Evolutionary conservation across 2,797 vertebrate species (phyloP).

Genomic region (Australoheros facetus): DNA sequence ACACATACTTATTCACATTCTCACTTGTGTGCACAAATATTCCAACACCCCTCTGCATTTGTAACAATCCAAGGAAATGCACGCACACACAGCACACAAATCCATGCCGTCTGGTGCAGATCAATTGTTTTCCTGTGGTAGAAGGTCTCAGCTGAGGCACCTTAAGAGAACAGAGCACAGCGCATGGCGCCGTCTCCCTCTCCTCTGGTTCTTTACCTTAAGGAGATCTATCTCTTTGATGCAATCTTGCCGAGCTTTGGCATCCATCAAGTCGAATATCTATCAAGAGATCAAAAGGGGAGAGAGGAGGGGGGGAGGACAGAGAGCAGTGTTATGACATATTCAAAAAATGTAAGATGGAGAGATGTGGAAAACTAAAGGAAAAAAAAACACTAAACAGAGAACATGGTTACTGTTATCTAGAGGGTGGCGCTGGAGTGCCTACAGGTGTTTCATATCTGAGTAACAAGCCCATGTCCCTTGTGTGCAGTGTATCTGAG

Average conservation of each 20-base stretch:
- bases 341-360: slow-evolving; percentile 69
- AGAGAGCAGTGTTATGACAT: slow-evolving; percentile 69
- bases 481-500: slow-evolving; percentile 24
- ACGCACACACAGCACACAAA: slow-evolving; percentile 30
- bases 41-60: slow-evolving; percentile 54
- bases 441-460: slow-evolving; percentile 68
- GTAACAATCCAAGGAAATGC: slow-evolving; percentile 36
- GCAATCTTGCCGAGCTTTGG: slow-evolving; percentile 99
- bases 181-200: slow-evolving; percentile 76
- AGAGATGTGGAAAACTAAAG: slow-evolving; percentile 52
- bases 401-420: slow-evolving; percentile 68
- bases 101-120: slow-evolving; percentile 73
- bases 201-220: slow-evolving; percentile 90
- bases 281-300: slow-evolving; percentile 84
- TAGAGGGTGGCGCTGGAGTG: slow-evolving; percentile 58
- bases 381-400: slow-evolving; percentile 47
- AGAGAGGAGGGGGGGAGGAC: slow-evolving; percentile 48
- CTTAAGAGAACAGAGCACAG: slow-evolving; percentile 81
- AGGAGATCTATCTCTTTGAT: slow-evolving; percentile 99
- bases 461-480: slow-evolving; percentile 32
- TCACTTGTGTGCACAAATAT: slow-evolving; percentile 48
- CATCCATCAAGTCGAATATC: slow-evolving; percentile 99
- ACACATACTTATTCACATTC: slow-evolving; percentile 52
- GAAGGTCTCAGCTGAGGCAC: slow-evolving; percentile 83
- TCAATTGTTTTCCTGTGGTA: slow-evolving; percentile 85